Evolutionary conservation across 2,888 invertebrate species (phyloP).

Genomic region (Oeneis ivallda): DNA sequence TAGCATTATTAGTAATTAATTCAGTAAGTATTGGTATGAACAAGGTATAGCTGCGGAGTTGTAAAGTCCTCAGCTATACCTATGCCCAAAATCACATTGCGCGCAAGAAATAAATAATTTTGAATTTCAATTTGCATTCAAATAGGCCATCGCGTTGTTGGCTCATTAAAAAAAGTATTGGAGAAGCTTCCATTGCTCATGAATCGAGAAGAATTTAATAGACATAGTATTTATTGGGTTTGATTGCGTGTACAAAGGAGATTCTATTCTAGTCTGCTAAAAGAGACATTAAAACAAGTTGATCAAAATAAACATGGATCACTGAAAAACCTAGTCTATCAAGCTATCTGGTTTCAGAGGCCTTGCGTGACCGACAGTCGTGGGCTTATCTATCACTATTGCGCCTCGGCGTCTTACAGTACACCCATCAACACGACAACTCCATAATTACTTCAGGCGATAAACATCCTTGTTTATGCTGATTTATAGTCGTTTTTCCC

Average conservation of each 20-base stretch:
- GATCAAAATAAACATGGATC: conserved; percentile 17
- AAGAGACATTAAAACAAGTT: background rate
- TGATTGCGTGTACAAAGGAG: too few species aligned
- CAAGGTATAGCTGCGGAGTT: too few species aligned
- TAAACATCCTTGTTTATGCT: conserved; percentile 33
- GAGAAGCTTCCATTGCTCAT: background rate
- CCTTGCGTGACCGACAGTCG: conserved; percentile 47
- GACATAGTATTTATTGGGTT: too few species aligned
- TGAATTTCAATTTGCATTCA: too few species aligned
- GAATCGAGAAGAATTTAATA: too few species aligned
- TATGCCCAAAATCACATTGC: too few species aligned
- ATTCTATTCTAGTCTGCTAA: background rate
- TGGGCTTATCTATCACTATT: conserved; percentile 44
- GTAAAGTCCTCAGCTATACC: too few species aligned
- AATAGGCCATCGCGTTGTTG: too few species aligned
- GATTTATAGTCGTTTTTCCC: conserved; percentile 32
- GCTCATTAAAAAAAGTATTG: too few species aligned
- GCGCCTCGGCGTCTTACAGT: conserved; percentile 41
- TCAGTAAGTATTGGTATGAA: too few species aligned
- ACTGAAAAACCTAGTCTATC: conserved; percentile 37
- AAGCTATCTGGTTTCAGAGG: conserved; percentile 38
- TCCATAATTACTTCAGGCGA: conserved; percentile 27
- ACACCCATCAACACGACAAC: conserved; percentile 19
- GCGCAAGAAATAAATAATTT: too few species aligned
- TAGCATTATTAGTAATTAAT: too few species aligned